Percentiles rank a stretch among this genome's conserved stretches.
Conservation (phyloP, 2,797 vertebrate species). For the Sarcophilus harrisii region DNA sequence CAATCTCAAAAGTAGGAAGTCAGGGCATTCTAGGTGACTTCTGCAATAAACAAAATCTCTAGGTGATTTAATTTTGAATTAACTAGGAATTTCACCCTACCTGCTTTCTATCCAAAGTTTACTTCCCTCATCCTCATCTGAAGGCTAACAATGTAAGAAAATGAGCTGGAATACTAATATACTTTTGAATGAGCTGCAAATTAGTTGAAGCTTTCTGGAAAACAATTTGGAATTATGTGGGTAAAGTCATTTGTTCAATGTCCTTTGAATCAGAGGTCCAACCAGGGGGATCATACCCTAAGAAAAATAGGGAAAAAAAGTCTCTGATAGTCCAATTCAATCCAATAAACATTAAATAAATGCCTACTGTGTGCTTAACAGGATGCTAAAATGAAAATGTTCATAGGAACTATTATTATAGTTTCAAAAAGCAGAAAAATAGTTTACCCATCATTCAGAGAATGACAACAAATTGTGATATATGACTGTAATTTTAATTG, state of each 20-base stretch:
- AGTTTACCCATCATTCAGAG: background rate
- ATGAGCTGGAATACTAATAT: background rate
- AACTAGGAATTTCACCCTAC: conserved; percentile 74
- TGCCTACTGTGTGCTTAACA: background rate
- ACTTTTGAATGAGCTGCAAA: background rate
- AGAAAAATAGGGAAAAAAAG: background rate
- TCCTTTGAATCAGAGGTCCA: background rate
- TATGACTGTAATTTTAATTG: background rate
- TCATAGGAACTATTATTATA: background rate
- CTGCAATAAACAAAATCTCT: conserved; percentile 72
- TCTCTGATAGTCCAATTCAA: background rate
- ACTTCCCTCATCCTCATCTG: conserved; percentile 51
- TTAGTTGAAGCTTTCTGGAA: background rate
- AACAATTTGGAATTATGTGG: background rate
- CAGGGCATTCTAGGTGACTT: conserved; percentile 54
- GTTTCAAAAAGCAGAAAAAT: background rate
- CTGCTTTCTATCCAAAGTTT: conserved; percentile 51
- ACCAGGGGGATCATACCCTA: background rate
- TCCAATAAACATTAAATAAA: background rate
- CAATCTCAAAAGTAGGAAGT: conserved; percentile 77
- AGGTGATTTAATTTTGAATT: conserved; percentile 74
- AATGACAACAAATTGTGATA: background rate
- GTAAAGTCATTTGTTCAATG: background rate
- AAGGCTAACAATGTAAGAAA: conserved; percentile 57
- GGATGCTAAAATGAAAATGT: background rate